A percentile compares a stretch with the other conserved stretches of the same genome.
Conservation (phyloP, 2,797 vertebrate species). For the Lacerta bilineata region DNA sequence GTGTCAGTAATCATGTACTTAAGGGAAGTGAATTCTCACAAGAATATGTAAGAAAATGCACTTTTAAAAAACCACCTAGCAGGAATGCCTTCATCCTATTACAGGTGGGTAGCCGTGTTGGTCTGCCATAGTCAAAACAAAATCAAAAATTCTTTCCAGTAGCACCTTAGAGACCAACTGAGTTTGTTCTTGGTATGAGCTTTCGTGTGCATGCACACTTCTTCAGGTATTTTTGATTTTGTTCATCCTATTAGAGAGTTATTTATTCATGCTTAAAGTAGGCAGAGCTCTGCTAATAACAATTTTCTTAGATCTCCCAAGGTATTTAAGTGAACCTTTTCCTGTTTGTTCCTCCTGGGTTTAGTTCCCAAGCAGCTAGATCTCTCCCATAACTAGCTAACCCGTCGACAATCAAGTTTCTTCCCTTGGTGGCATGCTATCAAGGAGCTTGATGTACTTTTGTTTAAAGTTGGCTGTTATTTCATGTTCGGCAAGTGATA, state of each 20-base stretch:
- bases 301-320: background rate
- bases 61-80: background rate
- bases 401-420: background rate
- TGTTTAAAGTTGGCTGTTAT: background rate
- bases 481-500: background rate
- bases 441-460: background rate
- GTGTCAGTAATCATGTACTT: background rate
- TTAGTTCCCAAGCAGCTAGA: background rate
- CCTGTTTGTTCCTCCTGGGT: conserved; percentile 1
- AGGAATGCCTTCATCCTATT: background rate
- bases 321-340: background rate
- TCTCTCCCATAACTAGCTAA: background rate
- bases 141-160: too few relatives aligned
- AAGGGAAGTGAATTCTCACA: background rate
- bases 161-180: too few relatives aligned
- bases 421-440: background rate
- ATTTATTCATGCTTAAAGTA: background rate
- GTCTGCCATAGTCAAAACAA: too few relatives aligned
- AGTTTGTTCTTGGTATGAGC: too few relatives aligned
- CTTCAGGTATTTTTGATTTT: too few relatives aligned
- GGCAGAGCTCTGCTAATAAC: background rate
- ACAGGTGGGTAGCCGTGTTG: too few relatives aligned
- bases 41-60: background rate
- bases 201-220: too few relatives aligned
- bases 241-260: background rate